Conservation (phyloP, 2,888 invertebrate genomes). For the Creontiades dilutus region DNA sequence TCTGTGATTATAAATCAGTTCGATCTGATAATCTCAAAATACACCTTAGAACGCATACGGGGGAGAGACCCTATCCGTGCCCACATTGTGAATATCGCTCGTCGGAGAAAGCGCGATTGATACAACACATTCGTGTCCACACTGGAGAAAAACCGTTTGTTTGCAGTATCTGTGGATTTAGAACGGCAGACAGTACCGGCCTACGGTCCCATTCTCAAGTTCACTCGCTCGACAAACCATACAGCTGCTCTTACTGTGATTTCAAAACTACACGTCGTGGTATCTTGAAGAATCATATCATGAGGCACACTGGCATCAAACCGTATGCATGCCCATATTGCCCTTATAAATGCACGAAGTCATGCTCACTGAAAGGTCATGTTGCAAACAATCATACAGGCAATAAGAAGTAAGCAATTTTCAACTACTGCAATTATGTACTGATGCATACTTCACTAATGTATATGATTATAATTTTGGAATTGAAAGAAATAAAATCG, state of each 20-base stretch:
- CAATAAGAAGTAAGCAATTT: conserved; percentile 35
- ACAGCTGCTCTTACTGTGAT: conserved; percentile 25
- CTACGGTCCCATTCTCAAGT: conserved; percentile 59
- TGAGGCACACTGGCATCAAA: conserved; percentile 46
- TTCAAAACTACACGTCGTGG: conserved; percentile 6
- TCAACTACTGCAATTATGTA: neutral
- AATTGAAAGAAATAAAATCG: no score
- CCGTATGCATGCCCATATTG: conserved; percentile 52
- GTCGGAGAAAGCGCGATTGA: neutral
- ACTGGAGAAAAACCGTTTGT: conserved; percentile 69
- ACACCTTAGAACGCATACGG: conserved; percentile 63
- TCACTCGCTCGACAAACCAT: conserved; percentile 34
- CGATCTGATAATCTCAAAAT: conserved; percentile 62
- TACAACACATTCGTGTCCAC: conserved; percentile 10
- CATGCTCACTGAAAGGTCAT: conserved; percentile 36
- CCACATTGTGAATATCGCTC: conserved; percentile 66
- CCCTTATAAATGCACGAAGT: conserved; percentile 36
- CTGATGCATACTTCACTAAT: no score
- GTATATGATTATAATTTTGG: no score
- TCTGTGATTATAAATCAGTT: conserved; percentile 48
- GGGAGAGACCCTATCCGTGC: conserved; percentile 69
- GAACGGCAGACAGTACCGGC: conserved; percentile 57
- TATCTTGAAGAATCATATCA: conserved; percentile 49
- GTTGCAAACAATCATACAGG: conserved; percentile 40
- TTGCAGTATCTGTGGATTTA: conserved; percentile 65